phyloP scores from a whole-genome alignment of 2,797 vertebrate genomes.

The Streptopelia turtur region DNA sequence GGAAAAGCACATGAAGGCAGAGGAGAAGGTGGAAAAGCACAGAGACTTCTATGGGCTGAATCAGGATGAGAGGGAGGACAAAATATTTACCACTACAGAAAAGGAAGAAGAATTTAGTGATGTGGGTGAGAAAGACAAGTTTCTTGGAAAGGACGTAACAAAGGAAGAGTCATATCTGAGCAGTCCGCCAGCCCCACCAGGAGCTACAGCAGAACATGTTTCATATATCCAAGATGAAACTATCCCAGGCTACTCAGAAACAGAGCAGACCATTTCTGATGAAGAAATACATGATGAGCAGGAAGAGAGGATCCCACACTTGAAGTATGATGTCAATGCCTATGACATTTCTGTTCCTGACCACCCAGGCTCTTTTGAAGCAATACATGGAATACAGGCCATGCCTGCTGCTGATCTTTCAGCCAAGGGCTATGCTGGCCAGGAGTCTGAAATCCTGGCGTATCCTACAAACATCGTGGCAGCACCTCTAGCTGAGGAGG shows the following conservation, averaged over 20 bases:
- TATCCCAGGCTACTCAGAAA: conserved; percentile 96
- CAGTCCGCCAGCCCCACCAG: conserved; percentile 75
- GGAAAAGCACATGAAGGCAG: conserved; percentile 79
- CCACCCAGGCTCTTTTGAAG: conserved; percentile 85
- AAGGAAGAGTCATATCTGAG: conserved; percentile 75
- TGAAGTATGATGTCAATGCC: conserved; percentile 86
- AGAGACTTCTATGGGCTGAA: conserved; percentile 73
- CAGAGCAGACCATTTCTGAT: conserved; percentile 97
- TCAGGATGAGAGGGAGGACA: neutral
- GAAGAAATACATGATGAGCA: conserved; percentile 97
- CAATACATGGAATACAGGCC: conserved; percentile 85
- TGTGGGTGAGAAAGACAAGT: conserved; percentile 45
- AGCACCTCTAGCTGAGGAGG: conserved; percentile 96
- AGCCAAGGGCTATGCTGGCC: conserved; percentile 82
- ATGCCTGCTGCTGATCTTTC: conserved; percentile 73
- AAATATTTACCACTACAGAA: conserved; percentile 16
- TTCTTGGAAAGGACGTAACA: conserved; percentile 45
- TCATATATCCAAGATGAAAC: conserved; percentile 98
- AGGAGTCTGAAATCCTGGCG: conserved; percentile 84
- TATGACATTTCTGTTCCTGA: conserved; percentile 90
- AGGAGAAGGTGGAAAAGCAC: conserved; percentile 81
- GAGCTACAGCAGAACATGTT: conserved; percentile 84
- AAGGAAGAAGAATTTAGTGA: conserved; percentile 53
- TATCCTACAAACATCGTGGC: conserved; percentile 91
- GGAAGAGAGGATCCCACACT: conserved; percentile 90